Base-by-base conservation (phyloP, 2,888 invertebrate species). In the Baccha elongata region DNA sequence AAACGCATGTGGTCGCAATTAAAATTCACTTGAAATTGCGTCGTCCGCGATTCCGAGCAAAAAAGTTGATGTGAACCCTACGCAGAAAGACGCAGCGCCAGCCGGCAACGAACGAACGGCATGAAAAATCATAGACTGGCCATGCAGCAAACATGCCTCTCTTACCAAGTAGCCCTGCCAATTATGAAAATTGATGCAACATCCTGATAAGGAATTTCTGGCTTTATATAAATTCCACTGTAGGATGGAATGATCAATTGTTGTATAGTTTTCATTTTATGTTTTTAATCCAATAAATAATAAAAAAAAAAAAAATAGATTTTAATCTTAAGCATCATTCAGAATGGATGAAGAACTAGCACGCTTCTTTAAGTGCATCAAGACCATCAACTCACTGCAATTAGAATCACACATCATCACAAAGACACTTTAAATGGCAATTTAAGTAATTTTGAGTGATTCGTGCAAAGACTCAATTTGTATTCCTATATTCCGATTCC, bases 1-100 rank as follows among this genome's bases (percentile, higher is more conserved):
- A 83, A 83, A 68, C 55, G 78, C 83, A 83, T 78, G 72, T 78
- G 83, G 78, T 78, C 67, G 72, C 83, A 83, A 83, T 83, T 83
- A 78, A 83, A 78, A 83, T 83, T 83, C 83, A 78, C 62, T 78
- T 55, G 72, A 78, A 83, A 73, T 52, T 64, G 64, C 29, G 13
- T 29, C 19, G 50, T 40, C 15, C 19, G 46, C 58, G 19, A 46
- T 62, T 40, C 53, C n/a, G 26, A 53, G 29, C 29, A 21, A 21
- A 21, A 26, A n/a, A 26, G 13, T 13, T 23, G 53, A 60, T 50
- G 26, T 6, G 62, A 44, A 53, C 11, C 23, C 74, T 35, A 8
- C n/a, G 50, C 35, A 17, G 7, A 21, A 19, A 44, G 6, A 13
- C 10, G 35, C 11, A 21, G 15, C n/a, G n/a, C n/a, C n/a, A n/a